Evolutionary conservation across 2,888 invertebrate species (phyloP), one percentile per base, ranked within the genome.

Genomic region (Drosophila buzzatii): DNA sequence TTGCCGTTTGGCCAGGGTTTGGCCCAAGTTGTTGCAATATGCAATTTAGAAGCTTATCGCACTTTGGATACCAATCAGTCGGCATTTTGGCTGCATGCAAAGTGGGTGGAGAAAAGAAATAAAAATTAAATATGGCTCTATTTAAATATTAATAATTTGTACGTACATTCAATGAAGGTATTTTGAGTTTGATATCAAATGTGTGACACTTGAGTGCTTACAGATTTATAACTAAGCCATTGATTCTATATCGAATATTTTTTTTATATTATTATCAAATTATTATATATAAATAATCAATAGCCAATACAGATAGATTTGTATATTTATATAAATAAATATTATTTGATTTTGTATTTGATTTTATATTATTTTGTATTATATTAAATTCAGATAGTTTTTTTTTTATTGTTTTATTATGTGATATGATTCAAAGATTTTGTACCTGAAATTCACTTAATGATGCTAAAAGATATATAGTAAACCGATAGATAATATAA

Each of bases 1-100:
- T 44, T 33, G 57, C 57, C n/a, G 39, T 23, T 37, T n/a, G 44
- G 57, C 63, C 59, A 86, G 81, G 89, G 89, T 79, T 64, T 70
- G 74, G 69, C 70, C 72, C 69, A 73, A 72, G 81, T 75, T 73
- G 75, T 35, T 67, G 84, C 70, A 85, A 86, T 89, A 86, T 86
- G 85, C 85, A 89, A 84, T 89, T 89, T 85, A 76, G 82, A 65
- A 81, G 87, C 87, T 85, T 85, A 85, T 85, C 89, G 81, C 59
- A 55, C 14, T 51, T 18, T 52, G 86, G 85, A 89, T 89, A 86
- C 76, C 75, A 79, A 85, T 85, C 85, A 73, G 86, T 76, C 80
- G 80, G 71, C 70, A 33, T 75, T 76, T 71, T 76, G 76, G 66
- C 72, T 64, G 53, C 61, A 61, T 63, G 53, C 75, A 57, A 64